These are phyloP conservation scores for Oryctolagus cuniculus DNA, from an alignment of 2,113 vertebrate species.

Conservation along the genomic window DNA sequence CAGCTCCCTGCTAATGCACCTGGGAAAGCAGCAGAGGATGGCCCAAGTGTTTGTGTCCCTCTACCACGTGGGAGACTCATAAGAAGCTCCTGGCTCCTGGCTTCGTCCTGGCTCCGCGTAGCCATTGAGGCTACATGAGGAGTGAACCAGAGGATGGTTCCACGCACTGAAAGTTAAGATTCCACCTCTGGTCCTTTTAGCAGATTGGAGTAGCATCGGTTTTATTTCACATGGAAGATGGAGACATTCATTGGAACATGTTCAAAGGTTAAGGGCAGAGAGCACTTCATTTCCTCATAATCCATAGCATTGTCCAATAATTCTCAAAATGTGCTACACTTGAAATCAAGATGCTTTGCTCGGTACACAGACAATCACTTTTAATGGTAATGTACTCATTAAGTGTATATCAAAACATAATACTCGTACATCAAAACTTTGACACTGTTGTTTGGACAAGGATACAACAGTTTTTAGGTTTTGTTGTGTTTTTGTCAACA, in stretches of 20 bases:
- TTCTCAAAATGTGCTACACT: neutral
- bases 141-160: neutral
- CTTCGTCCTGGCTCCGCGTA: no score
- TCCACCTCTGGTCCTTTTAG: neutral
- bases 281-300: neutral
- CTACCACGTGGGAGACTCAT: no score
- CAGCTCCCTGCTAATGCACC: no score
- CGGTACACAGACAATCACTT: neutral
- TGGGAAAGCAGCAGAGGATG: no score
- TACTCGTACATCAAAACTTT: constrained; percentile 10
- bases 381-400: neutral
- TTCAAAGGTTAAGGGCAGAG: neutral
- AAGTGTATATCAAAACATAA: neutral
- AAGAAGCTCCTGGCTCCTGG: no score
- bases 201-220: neutral
- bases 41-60: no score
- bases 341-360: neutral
- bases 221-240: neutral
- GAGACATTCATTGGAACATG: neutral
- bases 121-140: no score
- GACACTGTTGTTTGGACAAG: neutral
- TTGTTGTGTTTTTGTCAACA: constrained; percentile 26
- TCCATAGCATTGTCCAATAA: neutral
- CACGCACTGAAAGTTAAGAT: neutral
- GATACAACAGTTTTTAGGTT: neutral